These are phyloP conservation scores for Papilio elwesi DNA, from an alignment of 2,888 invertebrate species.

Conservation along the genomic window DNA sequence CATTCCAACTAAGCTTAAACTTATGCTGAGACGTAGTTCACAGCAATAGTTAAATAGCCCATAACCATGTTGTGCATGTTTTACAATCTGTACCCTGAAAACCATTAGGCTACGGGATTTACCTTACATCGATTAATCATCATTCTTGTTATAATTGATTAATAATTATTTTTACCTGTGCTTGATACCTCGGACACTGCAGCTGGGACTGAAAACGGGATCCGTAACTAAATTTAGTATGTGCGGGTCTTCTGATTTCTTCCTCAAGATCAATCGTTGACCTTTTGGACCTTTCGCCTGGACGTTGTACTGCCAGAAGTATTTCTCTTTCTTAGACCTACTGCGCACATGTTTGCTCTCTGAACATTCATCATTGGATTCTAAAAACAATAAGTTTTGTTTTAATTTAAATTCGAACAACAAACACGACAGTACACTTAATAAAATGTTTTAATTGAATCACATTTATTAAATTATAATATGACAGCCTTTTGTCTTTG, in stretches of 20 bases:
- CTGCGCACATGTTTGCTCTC: conserved; percentile 75
- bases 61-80: too few relatives aligned
- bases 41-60: too few relatives aligned
- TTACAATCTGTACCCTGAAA: too few relatives aligned
- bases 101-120: too few relatives aligned
- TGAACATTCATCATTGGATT: conserved; percentile 87
- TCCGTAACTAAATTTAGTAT: conserved; percentile 95
- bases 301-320: conserved; percentile 99
- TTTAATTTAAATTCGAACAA: conserved; percentile 33
- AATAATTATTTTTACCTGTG: conserved; percentile 85
- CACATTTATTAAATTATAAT: conserved; percentile 15
- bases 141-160: not conserved
- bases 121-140: too few relatives aligned
- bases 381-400: conserved; percentile 61
- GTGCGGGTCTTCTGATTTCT: conserved; percentile 96
- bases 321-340: conserved; percentile 90
- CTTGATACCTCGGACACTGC: conserved; percentile 94
- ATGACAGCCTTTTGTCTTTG: not conserved
- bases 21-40: too few relatives aligned
- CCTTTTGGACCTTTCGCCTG: conserved; percentile 99
- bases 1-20: too few relatives aligned
- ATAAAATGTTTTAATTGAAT: conserved; percentile 9
- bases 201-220: conserved; percentile 97
- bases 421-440: conserved; percentile 10
- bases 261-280: conserved; percentile 92